These are phyloP conservation scores for Pararge aegeria DNA, from an alignment of 1,140 invertebrate species.

Conservation along the genomic window DNA sequence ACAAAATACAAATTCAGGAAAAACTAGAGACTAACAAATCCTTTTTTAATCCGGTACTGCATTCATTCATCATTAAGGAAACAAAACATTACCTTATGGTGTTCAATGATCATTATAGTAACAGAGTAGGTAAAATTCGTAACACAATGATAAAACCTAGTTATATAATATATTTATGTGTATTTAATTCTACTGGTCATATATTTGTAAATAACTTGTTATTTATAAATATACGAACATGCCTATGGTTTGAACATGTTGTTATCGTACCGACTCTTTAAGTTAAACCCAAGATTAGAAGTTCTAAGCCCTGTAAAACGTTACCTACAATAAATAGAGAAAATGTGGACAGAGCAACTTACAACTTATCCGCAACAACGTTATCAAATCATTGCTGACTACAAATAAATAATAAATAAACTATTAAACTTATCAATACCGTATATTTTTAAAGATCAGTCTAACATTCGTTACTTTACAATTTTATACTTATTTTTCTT, in stretches of 20 bases:
- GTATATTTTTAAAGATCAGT: constrained; percentile 77
- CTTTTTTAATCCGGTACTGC: background rate
- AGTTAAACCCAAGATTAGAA: constrained; percentile 32
- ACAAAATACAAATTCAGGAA: no score
- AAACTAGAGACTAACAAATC: background rate
- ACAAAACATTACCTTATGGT: background rate
- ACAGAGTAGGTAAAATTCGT: background rate
- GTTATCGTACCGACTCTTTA: constrained; percentile 23
- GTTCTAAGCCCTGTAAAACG: constrained; percentile 63
- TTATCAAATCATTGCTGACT: constrained; percentile 54
- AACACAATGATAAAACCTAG: background rate
- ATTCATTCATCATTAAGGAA: background rate
- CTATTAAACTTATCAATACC: constrained; percentile 68
- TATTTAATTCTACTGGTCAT: no score
- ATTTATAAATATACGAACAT: background rate
- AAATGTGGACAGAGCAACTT: constrained; percentile 68
- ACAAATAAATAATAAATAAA: constrained; percentile 54
- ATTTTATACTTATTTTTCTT: constrained; percentile 55
- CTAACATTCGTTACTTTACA: constrained; percentile 78
- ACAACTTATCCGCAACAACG: constrained; percentile 31
- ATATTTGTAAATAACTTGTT: no score
- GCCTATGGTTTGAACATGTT: constrained; percentile 17
- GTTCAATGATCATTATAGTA: background rate
- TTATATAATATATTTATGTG: background rate
- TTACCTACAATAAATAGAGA: constrained; percentile 58